Base-by-base conservation (phyloP, 2,797 vertebrate species). In the Lophotriccus pileatus region DNA sequence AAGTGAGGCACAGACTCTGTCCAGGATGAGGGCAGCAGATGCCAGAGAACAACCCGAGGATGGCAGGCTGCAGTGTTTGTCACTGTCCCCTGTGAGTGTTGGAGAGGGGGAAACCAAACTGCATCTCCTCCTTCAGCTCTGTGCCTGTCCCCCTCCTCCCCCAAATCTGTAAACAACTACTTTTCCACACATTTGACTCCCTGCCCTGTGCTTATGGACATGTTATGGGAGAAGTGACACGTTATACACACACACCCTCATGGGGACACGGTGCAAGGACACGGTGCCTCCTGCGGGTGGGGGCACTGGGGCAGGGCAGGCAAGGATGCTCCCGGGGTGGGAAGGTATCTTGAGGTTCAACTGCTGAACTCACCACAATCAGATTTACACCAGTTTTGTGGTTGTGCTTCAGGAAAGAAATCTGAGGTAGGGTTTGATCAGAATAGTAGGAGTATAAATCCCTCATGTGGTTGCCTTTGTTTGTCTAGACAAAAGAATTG, bases 201-300 rank as follows among this genome's bases (percentile, higher is more conserved):
- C 12, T 28, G 7, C 13, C 7, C n/a, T 24, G 8, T 47, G 49
- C 19, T 60, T 75, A 1, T 25, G 53, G 60, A 49, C 34, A 5
- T 1, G 10, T 32, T 9, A 3, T 23, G 21, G 36, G 6, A 43
- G 67, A 72, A 46, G 25, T 6, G 44, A 11, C 30, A 15, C 4
- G 24, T 43, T 30, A 2, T 1, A 4, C 1, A 3, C 7, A 3
- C 53, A 47, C 36, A 68, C 14, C 17, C 22, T 63, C 3, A 0
- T 14, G 6, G 32, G 23, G 27, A 69, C 0, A 0, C 4, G 25
- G 41, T 32, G 18, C 34, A 25, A 36, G 30, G 67, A 66, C 46
- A 21, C 0, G 1, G 22, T 77, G 52, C 28, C 37, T 68, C 27
- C 27, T 3, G 1, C 0, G 5, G 3, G 19, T 3, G 1, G 4